These are phyloP conservation scores for Ctenoplectra terminalis DNA, from an alignment of 1,140 invertebrate genomes.

Conservation along the genomic window DNA sequence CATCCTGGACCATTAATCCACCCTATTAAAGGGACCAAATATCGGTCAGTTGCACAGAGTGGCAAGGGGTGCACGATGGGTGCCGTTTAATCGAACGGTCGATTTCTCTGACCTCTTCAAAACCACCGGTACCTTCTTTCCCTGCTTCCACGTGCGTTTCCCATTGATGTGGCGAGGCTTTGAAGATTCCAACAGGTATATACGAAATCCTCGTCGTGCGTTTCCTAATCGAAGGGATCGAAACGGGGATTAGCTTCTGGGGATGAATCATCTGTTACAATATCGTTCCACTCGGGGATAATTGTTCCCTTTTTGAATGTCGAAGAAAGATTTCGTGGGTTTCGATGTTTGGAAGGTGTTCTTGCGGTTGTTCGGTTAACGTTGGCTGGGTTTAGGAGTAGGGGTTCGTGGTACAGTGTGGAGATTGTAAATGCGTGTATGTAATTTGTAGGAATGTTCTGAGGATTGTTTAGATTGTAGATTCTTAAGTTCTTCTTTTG, in stretches of 20 bases:
- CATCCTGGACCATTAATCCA: slow-evolving; percentile 60
- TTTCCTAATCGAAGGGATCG: slow-evolving; percentile 10
- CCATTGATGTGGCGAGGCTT: slow-evolving; percentile 26
- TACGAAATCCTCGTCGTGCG: background rate
- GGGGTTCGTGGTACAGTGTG: no score
- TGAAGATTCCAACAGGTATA: no score
- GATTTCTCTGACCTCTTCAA: slow-evolving; percentile 42
- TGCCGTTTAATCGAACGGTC: no score
- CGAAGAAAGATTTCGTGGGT: background rate
- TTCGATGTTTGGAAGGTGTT: background rate
- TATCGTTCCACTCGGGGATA: background rate
- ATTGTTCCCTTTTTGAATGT: background rate
- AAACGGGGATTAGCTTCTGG: background rate
- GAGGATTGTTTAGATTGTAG: no score
- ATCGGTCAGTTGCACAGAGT: slow-evolving; percentile 66
- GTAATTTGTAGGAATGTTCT: no score
- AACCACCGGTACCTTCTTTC: background rate
- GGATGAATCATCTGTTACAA: slow-evolving; percentile 9
- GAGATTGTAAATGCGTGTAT: no score
- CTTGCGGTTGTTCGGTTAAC: background rate
- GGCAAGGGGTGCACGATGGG: no score
- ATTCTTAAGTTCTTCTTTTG: no score
- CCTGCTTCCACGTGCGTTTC: background rate
- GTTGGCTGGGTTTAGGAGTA: no score
- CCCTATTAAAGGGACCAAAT: slow-evolving; percentile 63